Percentiles rank a stretch among this genome's conserved stretches.
Conservation (phyloP, 2,797 vertebrate genomes). For the Poeciliopsis infans region DNA sequence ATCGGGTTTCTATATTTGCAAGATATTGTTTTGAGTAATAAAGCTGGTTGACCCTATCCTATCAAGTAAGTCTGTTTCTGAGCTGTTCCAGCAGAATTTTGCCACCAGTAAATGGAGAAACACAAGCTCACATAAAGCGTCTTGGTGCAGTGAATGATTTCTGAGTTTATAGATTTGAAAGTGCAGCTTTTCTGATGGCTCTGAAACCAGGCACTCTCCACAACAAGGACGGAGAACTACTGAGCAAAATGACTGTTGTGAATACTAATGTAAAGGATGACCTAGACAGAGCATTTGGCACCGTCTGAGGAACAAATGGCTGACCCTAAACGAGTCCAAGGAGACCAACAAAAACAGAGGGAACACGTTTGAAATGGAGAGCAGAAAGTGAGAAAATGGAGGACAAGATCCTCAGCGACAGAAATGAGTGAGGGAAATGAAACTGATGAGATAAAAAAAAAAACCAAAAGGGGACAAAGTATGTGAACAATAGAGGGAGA, state of each 20-base stretch:
- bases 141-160: background rate
- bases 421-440: constrained; percentile 39
- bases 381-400: constrained; percentile 50
- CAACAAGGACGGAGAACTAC: constrained; percentile 34
- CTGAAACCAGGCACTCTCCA: constrained; percentile 47
- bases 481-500: constrained; percentile 14
- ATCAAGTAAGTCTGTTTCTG: background rate
- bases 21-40: background rate
- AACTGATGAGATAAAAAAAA: constrained; percentile 41
- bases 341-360: constrained; percentile 30
- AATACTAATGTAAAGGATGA: constrained; percentile 66
- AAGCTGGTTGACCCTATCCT: background rate
- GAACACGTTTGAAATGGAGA: constrained; percentile 35
- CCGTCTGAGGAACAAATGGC: constrained; percentile 48
- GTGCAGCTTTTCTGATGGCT: constrained; percentile 26
- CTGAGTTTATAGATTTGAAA: constrained; percentile 24
- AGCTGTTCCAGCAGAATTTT: background rate
- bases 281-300: constrained; percentile 61
- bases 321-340: constrained; percentile 54
- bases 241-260: constrained; percentile 47
- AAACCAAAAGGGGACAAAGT: constrained; percentile 4
- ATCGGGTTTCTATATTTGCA: background rate
- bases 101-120: background rate
- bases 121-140: background rate
- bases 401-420: constrained; percentile 39